Evolutionary conservation across 2,888 invertebrate species (phyloP).

Genomic region (Temnothorax ravouxi): DNA sequence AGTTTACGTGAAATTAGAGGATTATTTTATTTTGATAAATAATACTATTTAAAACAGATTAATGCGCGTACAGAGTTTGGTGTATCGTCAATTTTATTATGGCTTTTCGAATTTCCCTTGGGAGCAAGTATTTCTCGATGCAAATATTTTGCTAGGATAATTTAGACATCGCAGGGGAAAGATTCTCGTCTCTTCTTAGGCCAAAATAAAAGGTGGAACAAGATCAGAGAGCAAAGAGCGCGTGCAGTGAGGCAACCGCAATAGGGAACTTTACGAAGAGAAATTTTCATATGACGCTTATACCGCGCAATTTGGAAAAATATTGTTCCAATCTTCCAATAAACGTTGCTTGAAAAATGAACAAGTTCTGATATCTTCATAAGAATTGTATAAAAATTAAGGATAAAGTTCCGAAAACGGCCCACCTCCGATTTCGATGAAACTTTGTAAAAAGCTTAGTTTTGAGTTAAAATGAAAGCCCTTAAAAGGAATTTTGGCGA

Average conservation of each 20-base stretch:
- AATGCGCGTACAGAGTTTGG: neutral
- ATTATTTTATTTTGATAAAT: conserved; percentile 4
- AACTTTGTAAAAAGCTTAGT: too few species aligned
- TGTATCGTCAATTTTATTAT: conserved; percentile 11
- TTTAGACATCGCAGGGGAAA: conserved; percentile 28
- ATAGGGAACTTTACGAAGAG: conserved; percentile 25
- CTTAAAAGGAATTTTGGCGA: too few species aligned
- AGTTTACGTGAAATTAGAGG: neutral
- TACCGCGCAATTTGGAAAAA: conserved; percentile 25
- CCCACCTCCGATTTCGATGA: too few species aligned
- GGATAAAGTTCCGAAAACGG: too few species aligned
- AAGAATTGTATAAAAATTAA: neutral
- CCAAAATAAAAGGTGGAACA: conserved; percentile 32
- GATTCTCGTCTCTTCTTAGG: neutral
- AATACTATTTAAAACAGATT: neutral
- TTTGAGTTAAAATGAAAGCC: too few species aligned
- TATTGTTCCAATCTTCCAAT: neutral
- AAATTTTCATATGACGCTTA: conserved; percentile 37
- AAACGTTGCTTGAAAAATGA: conserved; percentile 15
- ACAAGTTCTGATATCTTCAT: neutral
- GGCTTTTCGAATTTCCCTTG: conserved; percentile 7
- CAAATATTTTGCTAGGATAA: conserved; percentile 42
- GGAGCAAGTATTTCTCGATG: conserved; percentile 24
- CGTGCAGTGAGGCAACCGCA: conserved; percentile 20
- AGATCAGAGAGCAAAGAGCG: conserved; percentile 17